Base-by-base conservation (phyloP, 2,888 invertebrate genomes). In the Noctua comes region DNA sequence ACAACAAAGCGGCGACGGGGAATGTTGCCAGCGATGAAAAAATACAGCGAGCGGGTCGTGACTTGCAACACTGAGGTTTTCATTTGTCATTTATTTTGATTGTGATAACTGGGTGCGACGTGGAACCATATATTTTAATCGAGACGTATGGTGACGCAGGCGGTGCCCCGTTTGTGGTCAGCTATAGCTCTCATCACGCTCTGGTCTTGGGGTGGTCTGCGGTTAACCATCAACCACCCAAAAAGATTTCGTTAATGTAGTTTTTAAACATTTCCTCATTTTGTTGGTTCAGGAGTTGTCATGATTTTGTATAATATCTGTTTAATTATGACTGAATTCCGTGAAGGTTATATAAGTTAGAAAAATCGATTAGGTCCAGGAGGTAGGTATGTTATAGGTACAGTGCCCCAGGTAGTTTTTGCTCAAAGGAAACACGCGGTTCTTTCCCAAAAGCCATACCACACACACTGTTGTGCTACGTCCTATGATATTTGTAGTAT, bases 11-110 rank as follows among this genome's bases (percentile, higher is more conserved):
- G 92, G 90, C 91, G 92, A 92, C 91, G 93, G 91, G 80, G 94
- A 95, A 94, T 93, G 94, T 94, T 93, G 92, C 92, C 91, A 91
- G 90, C 90, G 91, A 93, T 88, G 84, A 93, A 94, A 95, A 95
- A 93, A 93, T 92, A 91, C 90, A 88, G 81, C 84, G 83, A 80
- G 76, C 86, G 82, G 88, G 89, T 91, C 92, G 91, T 97, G 97
- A 97, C 97, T 97, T 97, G 97, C 97, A 95, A 93, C 92, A 93
- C 91, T 91, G 92, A 90, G 92, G 93, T 95, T 96, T 96, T 95
- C 97, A 97, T 97, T 95, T 97, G 97, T 97, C 97, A 97, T 97
- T 96, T 97, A 96, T 97, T 97, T 96, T 97, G 97, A 97, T 97
- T 97, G 96, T 96, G 95, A 95, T 96, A 96, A 96, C 94, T 91